Conservation (phyloP, 1,140 invertebrate genomes). For the Notospermus geniculatus region DNA sequence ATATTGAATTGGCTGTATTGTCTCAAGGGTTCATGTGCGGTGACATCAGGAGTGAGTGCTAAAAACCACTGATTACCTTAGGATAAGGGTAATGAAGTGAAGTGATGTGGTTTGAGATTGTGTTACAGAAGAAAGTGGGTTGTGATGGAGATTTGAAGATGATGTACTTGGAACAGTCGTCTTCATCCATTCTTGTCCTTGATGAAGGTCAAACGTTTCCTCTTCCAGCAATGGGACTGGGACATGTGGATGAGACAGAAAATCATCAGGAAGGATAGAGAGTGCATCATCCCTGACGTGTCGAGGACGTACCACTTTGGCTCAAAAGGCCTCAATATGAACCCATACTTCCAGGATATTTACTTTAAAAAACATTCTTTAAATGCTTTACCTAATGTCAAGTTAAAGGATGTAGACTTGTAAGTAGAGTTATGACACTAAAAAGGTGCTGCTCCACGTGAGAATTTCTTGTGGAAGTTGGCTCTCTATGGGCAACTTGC, state of each 20-base stretch:
- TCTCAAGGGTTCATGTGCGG: too few relatives aligned
- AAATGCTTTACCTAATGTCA: constrained; percentile 60
- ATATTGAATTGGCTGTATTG: too few relatives aligned
- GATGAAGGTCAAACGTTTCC: constrained; percentile 4
- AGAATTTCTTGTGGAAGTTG: too few relatives aligned
- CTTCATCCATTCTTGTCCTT: background rate
- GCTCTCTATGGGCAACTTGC: too few relatives aligned
- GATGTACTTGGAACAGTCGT: background rate
- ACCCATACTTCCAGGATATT: constrained; percentile 63
- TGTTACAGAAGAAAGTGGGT: too few relatives aligned
- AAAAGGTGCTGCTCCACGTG: too few relatives aligned
- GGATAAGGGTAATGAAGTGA: too few relatives aligned
- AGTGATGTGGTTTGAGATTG: too few relatives aligned
- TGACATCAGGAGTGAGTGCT: too few relatives aligned
- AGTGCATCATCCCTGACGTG: constrained; percentile 68
- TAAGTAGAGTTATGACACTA: too few relatives aligned
- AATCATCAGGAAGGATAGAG: constrained; percentile 62
- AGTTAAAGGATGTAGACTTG: constrained; percentile 62
- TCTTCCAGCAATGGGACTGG: constrained; percentile 66
- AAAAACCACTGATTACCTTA: background rate
- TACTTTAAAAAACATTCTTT: constrained; percentile 66
- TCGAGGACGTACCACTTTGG: constrained; percentile 71
- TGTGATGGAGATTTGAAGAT: background rate
- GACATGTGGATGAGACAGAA: constrained; percentile 71
- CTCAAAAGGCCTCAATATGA: constrained; percentile 68